Evolutionary conservation across 2,888 invertebrate genomes (phyloP).

Genomic region (Myathropa florea): DNA sequence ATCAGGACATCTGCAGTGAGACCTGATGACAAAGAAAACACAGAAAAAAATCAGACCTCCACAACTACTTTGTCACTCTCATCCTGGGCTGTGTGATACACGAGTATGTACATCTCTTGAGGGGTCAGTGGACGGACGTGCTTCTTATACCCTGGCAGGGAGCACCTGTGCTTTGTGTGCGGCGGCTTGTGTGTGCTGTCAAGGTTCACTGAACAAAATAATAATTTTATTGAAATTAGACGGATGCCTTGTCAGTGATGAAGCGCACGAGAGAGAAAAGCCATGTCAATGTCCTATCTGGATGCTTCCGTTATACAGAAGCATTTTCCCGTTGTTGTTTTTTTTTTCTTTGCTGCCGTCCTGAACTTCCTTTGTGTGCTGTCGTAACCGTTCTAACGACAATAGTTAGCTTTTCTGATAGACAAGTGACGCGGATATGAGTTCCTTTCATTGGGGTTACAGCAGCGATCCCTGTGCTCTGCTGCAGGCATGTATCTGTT

Average conservation of each 20-base stretch:
- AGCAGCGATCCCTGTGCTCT: neutral
- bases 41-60: conserved; percentile 17
- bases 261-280: neutral
- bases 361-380: neutral
- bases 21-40: neutral
- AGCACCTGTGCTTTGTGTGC: conserved; percentile 18
- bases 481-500: conserved; percentile 17
- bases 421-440: conserved; percentile 55
- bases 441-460: conserved; percentile 37
- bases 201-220: conserved; percentile 66
- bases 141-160: neutral
- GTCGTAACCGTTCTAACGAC: conserved; percentile 41
- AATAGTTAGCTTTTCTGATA: conserved; percentile 61
- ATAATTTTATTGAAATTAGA: conserved; percentile 65
- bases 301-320: neutral
- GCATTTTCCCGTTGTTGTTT: neutral
- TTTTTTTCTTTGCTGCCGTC: neutral
- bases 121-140: conserved; percentile 51
- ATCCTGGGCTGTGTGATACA: neutral
- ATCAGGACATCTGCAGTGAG: conserved; percentile 64
- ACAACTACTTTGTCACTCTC: conserved; percentile 11
- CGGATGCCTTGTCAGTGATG: conserved; percentile 6
- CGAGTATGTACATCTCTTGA: neutral
- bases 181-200: conserved; percentile 3
- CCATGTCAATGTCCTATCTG: conserved; percentile 55